Evolutionary conservation across 2,113 vertebrate genomes (phyloP), one percentile per base, ranked within the genome.

Genomic region (Stigmatopora argus): DNA sequence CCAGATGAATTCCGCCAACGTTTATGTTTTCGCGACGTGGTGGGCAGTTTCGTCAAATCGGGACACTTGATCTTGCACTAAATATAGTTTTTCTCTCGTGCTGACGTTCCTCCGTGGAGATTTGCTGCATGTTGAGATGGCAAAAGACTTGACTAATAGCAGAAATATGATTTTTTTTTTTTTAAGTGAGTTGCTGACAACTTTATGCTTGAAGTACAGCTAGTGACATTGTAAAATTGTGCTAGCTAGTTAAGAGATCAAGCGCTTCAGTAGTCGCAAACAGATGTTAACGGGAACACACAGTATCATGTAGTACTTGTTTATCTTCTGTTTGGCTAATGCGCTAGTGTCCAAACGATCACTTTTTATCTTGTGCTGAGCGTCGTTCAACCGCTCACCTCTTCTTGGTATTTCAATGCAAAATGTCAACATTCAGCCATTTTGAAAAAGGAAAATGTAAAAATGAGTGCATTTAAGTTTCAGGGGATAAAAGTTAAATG

Each of bases 1-100:
- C 5, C 34, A 49, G 62, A 49, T 49, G n/a, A 3, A 64, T 48
- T 51, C 51, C 5, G 72, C 53, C 62, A 18, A 65, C 26, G 44
- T 62, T 63, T 61, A 44, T 38, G n/a, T 56, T 51, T 56, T n/a
- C 47, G 35, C 62, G 23, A 62, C 2, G 15, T 31, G 61, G 4
- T 23, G 7, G 4, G 23, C 49, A 35, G 6, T 0, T 55, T 77
- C 4, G 19, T 21, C 11, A 46, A 58, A 56, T 46, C 60, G 14
- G 18, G 0, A 47, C 15, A 18, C 41, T 49, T 7, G 53, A 60
- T 10, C 19, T 45, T 66, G 46, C 14, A 11, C 21, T 35, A 23
- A 18, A 18, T 18, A 34, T 41, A 9, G 31, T 48, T 63, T 63
- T 13, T 48, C 48, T 57, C 53, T 17, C 41, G 35, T 17, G 17